Conservation (phyloP, 2,113 vertebrate genomes). For the Antidorcas marsupialis region DNA sequence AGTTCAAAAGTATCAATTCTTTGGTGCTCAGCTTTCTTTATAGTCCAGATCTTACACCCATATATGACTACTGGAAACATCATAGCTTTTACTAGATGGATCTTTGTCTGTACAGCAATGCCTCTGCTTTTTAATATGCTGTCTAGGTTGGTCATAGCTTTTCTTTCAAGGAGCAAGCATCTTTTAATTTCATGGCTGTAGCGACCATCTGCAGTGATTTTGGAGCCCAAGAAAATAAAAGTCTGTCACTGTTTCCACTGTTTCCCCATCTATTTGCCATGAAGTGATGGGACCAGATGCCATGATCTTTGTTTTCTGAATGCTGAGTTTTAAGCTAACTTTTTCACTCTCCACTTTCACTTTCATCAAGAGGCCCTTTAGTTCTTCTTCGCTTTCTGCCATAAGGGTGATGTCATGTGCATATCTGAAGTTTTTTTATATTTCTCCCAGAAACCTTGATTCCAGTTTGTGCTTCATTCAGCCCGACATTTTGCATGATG, state of each 20-base stretch:
- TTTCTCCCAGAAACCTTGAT: not conserved
- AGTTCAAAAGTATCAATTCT: not conserved
- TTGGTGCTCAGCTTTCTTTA: not conserved
- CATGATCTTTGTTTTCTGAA: not conserved
- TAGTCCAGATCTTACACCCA: not conserved
- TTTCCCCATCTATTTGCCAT: not conserved
- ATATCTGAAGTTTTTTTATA: not conserved
- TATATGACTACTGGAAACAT: not conserved
- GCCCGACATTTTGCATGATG: not conserved
- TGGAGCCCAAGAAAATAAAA: not conserved
- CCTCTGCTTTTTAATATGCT: not conserved
- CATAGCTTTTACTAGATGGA: accelerated
- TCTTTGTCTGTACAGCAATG: not conserved
- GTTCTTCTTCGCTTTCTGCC: not conserved
- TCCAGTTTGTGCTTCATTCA: not conserved
- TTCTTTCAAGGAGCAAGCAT: not conserved
- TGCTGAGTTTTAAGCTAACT: not conserved
- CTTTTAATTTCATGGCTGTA: not conserved
- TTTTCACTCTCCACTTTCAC: not conserved
- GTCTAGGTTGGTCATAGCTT: not conserved
- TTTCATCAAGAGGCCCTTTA: not conserved
- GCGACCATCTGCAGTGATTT: not conserved
- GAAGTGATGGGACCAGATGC: not conserved
- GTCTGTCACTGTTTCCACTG: not conserved
- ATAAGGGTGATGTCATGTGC: not conserved